phyloP scores from a whole-genome alignment of 2,113 vertebrate species.

The Camarhynchus parvulus region DNA sequence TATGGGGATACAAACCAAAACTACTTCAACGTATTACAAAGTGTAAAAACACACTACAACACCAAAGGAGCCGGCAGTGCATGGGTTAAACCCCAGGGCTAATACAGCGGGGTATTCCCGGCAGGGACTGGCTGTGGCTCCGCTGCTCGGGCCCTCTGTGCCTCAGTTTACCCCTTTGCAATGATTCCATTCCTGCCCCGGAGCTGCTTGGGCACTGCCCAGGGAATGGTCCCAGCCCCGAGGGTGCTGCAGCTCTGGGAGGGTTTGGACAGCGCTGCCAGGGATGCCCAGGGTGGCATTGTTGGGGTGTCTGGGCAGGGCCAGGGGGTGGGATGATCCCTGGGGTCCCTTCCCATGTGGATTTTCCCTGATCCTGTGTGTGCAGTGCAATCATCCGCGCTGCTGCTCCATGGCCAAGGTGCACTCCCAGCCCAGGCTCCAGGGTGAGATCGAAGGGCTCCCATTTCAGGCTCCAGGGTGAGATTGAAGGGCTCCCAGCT shows the following conservation, averaged over 20 bases:
- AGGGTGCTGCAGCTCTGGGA: background rate
- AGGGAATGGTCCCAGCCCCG: background rate
- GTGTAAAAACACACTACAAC: too few relatives aligned
- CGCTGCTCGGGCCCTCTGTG: background rate
- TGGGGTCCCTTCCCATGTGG: too few relatives aligned
- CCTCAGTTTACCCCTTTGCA: background rate
- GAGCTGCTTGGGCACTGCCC: background rate
- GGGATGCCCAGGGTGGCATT: background rate
- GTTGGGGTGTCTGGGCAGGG: background rate
- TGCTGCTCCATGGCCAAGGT: background rate
- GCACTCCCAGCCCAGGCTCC: background rate
- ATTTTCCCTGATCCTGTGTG: background rate
- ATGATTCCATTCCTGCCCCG: background rate
- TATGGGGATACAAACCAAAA: too few relatives aligned
- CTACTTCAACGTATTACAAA: too few relatives aligned
- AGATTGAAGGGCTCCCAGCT: background rate
- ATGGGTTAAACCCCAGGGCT: background rate
- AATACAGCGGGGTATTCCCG: rapidly evolving
- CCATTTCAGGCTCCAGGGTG: too few relatives aligned
- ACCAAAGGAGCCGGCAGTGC: rapidly evolving
- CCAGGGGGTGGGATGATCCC: background rate
- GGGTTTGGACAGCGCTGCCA: background rate
- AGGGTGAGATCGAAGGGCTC: background rate
- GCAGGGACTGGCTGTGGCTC: background rate
- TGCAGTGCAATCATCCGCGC: rapidly evolving